These are phyloP conservation scores for Oryctolagus cuniculus DNA, from an alignment of 2,113 vertebrate species.

Conservation along the genomic window mOryCun1.1 NC_091436.1:62479501-62480000, in stretches of 20 bases:
- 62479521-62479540: background rate
- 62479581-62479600: background rate
- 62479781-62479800: background rate
- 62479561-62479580: background rate
- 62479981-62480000: constrained; percentile 10
- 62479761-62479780: background rate
- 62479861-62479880: background rate
- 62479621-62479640: background rate
- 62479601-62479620: background rate
- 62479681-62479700: background rate
- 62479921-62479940: background rate
- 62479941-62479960: constrained; percentile 39
- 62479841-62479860: background rate
- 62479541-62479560: background rate
- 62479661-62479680: constrained; percentile 11
- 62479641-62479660: background rate
- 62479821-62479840: background rate
- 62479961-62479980: background rate
- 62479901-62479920: background rate
- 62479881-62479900: background rate
- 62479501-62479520: background rate
- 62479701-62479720: background rate
- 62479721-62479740: background rate
- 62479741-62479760: constrained; percentile 14
- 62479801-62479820: background rate